These are phyloP conservation scores for Lagodon rhomboides DNA, from an alignment of 2,797 vertebrate genomes.

Conservation along the genomic window DNA sequence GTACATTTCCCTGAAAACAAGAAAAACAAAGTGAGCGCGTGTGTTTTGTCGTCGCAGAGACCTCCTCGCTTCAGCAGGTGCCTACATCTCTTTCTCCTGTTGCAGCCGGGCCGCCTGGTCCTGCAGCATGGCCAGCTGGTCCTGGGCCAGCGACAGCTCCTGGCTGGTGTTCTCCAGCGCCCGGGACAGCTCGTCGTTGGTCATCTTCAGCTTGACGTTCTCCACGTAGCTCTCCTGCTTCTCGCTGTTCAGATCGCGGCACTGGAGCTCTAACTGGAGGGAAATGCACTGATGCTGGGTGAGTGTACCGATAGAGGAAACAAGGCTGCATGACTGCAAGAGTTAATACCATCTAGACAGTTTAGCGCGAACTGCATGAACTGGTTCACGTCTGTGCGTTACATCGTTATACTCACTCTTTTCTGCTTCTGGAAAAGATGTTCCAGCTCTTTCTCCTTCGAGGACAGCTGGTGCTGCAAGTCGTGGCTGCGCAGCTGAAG, in stretches of 20 bases:
- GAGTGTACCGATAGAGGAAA: constrained; percentile 6
- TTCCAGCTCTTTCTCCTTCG: constrained; percentile 92
- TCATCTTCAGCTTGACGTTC: constrained; percentile 92
- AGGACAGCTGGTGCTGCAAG: constrained; percentile 87
- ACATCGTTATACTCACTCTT: constrained; percentile 74
- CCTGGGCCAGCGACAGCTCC: constrained; percentile 89
- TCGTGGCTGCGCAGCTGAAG: constrained; percentile 88
- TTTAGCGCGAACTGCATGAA: not conserved
- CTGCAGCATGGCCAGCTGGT: constrained; percentile 90
- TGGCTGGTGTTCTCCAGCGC: constrained; percentile 88
- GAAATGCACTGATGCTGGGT: constrained; percentile 11
- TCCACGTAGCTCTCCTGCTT: constrained; percentile 90
- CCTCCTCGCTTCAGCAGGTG: too few species aligned
- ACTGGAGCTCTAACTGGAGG: constrained; percentile 90
- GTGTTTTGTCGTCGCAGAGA: too few species aligned
- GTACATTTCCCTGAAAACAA: constrained; percentile 90
- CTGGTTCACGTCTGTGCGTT: not conserved
- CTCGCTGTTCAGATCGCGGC: constrained; percentile 87
- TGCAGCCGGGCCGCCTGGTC: constrained; percentile 87
- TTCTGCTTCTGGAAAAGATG: constrained; percentile 90
- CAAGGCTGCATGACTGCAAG: not conserved
- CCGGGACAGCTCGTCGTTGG: constrained; percentile 89
- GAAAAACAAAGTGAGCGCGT: not conserved
- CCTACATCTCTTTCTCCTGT: constrained; percentile 93
- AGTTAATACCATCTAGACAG: constrained; percentile 6